Conservation (phyloP, 2,888 invertebrate species). For the Thelaira solivaga region DNA sequence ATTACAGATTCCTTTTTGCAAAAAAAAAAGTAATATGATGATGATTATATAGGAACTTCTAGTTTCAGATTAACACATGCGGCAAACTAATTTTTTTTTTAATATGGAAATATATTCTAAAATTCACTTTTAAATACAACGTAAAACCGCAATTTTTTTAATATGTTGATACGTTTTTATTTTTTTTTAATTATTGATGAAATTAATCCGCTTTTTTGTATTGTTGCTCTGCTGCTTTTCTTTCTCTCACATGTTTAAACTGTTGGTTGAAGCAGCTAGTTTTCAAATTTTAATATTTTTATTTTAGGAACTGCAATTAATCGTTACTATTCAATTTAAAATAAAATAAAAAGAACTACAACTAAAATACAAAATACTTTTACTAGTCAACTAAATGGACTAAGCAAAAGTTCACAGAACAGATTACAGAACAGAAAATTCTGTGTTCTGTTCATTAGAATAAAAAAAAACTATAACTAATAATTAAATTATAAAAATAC, state of each 20-base stretch:
- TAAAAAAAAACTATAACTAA: neutral
- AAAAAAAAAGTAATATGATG: neutral
- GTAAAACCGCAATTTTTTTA: constrained; percentile 41
- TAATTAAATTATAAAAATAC: constrained; percentile 11
- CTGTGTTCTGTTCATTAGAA: constrained; percentile 6
- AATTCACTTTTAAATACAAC: neutral
- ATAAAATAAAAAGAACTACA: neutral
- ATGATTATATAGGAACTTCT: neutral
- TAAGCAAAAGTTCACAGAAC: constrained; percentile 14
- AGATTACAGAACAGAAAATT: neutral
- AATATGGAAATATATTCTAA: neutral
- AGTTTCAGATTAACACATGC: constrained; percentile 24
- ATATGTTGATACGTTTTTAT: too few species aligned
- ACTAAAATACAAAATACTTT: neutral
- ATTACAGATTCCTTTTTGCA: neutral
- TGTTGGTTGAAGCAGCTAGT: neutral
- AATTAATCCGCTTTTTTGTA: constrained; percentile 19
- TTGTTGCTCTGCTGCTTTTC: neutral
- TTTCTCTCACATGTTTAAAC: neutral
- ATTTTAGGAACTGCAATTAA: neutral
- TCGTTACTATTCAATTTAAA: neutral
- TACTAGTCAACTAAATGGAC: neutral
- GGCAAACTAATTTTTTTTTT: neutral
- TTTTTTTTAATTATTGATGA: constrained; percentile 29
- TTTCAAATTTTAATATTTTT: neutral